A percentile compares a stretch with the other conserved stretches of the same genome.
phyloP scores from a whole-genome alignment of 2,113 vertebrate genomes.

The Amphiprion percula region DNA sequence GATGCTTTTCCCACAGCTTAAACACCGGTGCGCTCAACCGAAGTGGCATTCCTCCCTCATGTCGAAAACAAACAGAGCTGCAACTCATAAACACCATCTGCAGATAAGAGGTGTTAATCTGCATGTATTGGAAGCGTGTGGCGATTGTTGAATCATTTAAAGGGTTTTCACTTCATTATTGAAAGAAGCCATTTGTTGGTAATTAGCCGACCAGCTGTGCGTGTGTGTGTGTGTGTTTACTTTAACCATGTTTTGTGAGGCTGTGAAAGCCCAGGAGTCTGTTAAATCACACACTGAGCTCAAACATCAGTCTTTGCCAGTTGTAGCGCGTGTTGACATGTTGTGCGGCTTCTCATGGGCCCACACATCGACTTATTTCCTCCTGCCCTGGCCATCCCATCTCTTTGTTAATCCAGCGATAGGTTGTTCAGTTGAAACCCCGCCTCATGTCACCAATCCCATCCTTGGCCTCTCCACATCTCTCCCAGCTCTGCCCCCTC shows the following conservation, averaged over 20 bases:
- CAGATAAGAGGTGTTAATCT: slow-evolving; percentile 26
- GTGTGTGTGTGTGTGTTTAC: slow-evolving; percentile 41
- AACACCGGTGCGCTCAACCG: slow-evolving; percentile 40
- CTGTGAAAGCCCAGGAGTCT: slow-evolving; percentile 44
- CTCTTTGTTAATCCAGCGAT: slow-evolving; percentile 42
- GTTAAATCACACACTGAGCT: slow-evolving; percentile 32
- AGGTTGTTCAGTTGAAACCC: slow-evolving; percentile 23
- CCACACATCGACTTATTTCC: neutral
- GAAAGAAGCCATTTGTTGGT: slow-evolving; percentile 41
- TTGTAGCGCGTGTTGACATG: slow-evolving; percentile 6
- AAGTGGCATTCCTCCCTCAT: slow-evolving; percentile 49
- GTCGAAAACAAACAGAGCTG: slow-evolving; percentile 17
- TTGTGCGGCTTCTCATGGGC: neutral
- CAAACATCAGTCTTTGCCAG: slow-evolving; percentile 13
- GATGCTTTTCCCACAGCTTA: slow-evolving; percentile 64
- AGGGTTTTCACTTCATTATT: neutral
- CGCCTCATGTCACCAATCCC: slow-evolving; percentile 41
- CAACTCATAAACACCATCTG: slow-evolving; percentile 20
- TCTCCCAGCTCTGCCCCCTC: slow-evolving; percentile 49
- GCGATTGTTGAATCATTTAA: neutral
- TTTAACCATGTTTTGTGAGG: slow-evolving; percentile 45
- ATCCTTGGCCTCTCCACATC: slow-evolving; percentile 32
- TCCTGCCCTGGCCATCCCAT: neutral
- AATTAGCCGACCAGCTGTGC: slow-evolving; percentile 57
- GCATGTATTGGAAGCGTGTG: neutral